Base-by-base conservation (phyloP, 2,888 invertebrate genomes). In the Prosopocoilus inquinatus region DNA sequence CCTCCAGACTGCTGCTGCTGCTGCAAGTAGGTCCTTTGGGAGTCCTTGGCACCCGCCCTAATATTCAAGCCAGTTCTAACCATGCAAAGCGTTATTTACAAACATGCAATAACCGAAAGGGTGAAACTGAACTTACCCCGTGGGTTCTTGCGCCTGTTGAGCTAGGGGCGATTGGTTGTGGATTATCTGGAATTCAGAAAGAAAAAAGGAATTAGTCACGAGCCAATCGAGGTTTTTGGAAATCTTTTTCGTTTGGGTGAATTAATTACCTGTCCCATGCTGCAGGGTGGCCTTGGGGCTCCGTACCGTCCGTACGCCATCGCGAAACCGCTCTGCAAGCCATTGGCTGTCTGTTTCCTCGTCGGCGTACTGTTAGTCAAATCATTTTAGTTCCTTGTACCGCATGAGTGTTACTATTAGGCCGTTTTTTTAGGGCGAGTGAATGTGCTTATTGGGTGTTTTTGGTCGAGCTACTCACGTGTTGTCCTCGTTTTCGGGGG, bases 221-320 rank as follows among this genome's bases (percentile, higher is more conserved):
- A n/a, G 9, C n/a, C n/a, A n/a, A n/a, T 48, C 8, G n/a, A 16
- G 15, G 36, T 12, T 20, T 7, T 13, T n/a, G 3, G 28, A n/a
- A 33, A 33, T 4, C 11, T 46, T 28, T 28, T 3, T 28, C 20
- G 20, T 28, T 28, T 28, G 20, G 20, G 20, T 28, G 20, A 16
- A 16, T 9, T 2, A 28, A 28, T 65, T 75, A 86, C 86, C 80
- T 84, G 83, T 64, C 84, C 85, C 84, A 86, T 85, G 64, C 85
- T 85, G 78, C 86, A 85, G 50, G 80, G 80, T 59, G 85, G 86
- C 64, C 84, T 79, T 38, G 80, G 80, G 13, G 86, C 86, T 47
- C 83, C 85, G 69, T 86, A 85, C 60, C 86, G 80, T 58, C 85
- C 85, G 62, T 78, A 79, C 47, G 79, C 75, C 60, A 77, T 72